Conservation (phyloP, 2,888 invertebrate genomes). For the Synanthedon myopaeformis region DNA sequence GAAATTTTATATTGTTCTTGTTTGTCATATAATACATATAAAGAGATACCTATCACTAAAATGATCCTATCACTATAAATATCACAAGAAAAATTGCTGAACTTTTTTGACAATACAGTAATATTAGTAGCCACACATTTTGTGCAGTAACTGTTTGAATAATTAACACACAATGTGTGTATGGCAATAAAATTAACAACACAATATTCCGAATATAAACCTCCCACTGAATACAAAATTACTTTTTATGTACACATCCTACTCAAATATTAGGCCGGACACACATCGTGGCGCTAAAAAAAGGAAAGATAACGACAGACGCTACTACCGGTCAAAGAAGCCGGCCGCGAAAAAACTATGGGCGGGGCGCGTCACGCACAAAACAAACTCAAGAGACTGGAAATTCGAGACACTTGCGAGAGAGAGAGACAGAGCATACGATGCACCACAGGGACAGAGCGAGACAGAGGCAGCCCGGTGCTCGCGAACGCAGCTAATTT, state of each 20-base stretch:
- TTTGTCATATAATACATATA: too few relatives aligned
- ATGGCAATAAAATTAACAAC: conserved; percentile 39
- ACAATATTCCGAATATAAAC: conserved; percentile 18
- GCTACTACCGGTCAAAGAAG: conserved; percentile 63
- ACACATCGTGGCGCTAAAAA: conserved; percentile 51
- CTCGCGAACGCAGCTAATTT: conserved; percentile 52
- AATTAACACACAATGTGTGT: conserved; percentile 21
- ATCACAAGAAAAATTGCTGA: background rate
- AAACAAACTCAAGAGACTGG: conserved; percentile 48
- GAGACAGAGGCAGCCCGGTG: conserved; percentile 44
- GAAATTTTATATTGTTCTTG: too few relatives aligned
- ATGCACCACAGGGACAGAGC: conserved; percentile 11
- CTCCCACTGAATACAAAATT: conserved; percentile 47
- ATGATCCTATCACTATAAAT: too few relatives aligned
- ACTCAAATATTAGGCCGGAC: conserved; percentile 62
- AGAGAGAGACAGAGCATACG: conserved; percentile 35
- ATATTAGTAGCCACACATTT: too few relatives aligned
- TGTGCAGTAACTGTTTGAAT: conserved; percentile 13
- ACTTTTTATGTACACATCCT: conserved; percentile 44
- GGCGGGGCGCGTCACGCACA: conserved; percentile 67
- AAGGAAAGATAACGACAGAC: conserved; percentile 48
- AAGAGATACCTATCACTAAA: too few relatives aligned
- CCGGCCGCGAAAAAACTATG: conserved; percentile 26
- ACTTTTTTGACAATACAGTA: background rate
- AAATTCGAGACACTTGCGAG: conserved; percentile 48